Base-by-base conservation (phyloP, 2,797 vertebrate genomes). In the Cossypha dichroa region DNA sequence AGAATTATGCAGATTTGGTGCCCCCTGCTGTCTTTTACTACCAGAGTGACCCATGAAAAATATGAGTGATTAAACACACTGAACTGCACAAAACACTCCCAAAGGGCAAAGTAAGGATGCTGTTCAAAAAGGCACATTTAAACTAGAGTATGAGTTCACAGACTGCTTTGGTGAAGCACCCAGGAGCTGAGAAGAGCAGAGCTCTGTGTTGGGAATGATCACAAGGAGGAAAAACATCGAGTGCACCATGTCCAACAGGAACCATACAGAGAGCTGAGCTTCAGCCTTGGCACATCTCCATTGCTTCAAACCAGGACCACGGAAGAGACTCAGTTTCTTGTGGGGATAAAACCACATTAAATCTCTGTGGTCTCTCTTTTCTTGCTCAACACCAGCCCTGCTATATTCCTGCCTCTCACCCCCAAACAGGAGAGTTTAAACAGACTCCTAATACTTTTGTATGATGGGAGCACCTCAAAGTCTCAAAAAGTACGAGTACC, bases 11-110 rank as follows among this genome's bases (percentile, higher is more conserved):
- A 94, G 93, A 96, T 97, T 94, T 98, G 97, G 97, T 88, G 97
- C 98, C 98, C 97, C 97, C 97, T 98, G 94, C 97, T 97, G 98
- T 95, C 87, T 88, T 78, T 63, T 51, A 52, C 45, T 48, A 66
- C 66, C 63, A 33, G 31, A 46, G n/a, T 41, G 67, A 78, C 52
- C 2, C 17, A 55, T 16, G 67, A 75, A 86, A 91, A 94, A 54
- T 4, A 48, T 1, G 12, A 38, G 46, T 6, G 34, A 29, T 46
- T 64, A 69, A 68, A 63, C 3, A 16, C 46, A 33, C n/a, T 8
- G 7, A 90, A 74, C 45, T 34, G 51, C 49, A 70, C 55, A 79
- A 58, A 95, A 78, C 11, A 80, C 3, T 15, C 22, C 13, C 33
- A 46, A 79, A 64, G 18, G 28, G 45, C 19, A 73, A 68, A 68